Evolutionary conservation across 2,888 invertebrate species (phyloP).

Genomic region (Eupsilia transversa): DNA sequence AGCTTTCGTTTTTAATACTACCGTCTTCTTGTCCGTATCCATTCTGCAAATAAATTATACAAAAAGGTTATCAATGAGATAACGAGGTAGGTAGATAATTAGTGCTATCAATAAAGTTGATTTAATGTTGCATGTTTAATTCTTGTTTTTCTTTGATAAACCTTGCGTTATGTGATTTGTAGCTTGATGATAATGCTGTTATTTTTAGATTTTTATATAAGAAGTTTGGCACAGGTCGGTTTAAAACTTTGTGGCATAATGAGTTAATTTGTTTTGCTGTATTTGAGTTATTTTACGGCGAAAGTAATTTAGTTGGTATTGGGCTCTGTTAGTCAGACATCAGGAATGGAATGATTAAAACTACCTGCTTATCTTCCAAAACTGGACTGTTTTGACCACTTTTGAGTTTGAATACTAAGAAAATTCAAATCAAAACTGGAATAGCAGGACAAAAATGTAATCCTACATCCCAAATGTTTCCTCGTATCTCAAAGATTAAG

Average conservation of each 20-base stretch:
- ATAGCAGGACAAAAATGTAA: neutral
- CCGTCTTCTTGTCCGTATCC: constrained; percentile 76
- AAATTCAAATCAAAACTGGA: neutral
- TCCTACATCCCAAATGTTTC: neutral
- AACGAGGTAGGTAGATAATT: constrained; percentile 43
- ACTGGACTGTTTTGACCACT: neutral
- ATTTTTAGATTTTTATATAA: neutral
- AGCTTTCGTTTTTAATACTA: constrained; percentile 78
- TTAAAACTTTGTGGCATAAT: neutral
- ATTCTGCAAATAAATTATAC: constrained; percentile 73
- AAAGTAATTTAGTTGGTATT: neutral
- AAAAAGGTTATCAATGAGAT: constrained; percentile 39
- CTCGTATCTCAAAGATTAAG: neutral
- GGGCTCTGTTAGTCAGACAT: neutral
- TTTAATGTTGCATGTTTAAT: constrained; percentile 27
- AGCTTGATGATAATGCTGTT: constrained; percentile 9
- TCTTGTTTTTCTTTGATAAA: constrained; percentile 42
- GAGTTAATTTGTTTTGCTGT: neutral
- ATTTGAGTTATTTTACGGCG: neutral
- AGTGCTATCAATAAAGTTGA: constrained; percentile 38
- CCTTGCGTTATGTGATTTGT: constrained; percentile 16
- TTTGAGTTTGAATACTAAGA: neutral
- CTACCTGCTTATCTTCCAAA: neutral
- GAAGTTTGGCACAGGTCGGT: neutral
- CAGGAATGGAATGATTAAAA: neutral